Base-by-base conservation (phyloP, 2,113 vertebrate genomes). In the Calypte anna region DNA sequence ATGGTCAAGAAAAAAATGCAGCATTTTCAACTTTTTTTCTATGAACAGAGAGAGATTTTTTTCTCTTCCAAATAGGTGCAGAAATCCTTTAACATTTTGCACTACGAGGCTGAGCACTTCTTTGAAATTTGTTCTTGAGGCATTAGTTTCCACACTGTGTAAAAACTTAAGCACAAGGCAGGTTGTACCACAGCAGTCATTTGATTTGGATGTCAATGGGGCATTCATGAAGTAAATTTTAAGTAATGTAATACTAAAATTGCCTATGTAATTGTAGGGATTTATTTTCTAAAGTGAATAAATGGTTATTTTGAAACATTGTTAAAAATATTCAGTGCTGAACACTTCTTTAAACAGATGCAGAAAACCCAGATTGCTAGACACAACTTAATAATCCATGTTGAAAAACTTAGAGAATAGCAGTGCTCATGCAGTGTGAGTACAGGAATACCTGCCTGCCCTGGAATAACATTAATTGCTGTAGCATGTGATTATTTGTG, bases 171-270 rank as follows among this genome's bases (percentile, higher is more conserved):
- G 79, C 30, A 36, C 30, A 58, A 48, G 1, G 1, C 1, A 25
- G 75, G 31, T 24, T 66, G 14, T 50, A 68, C 40, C 12, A 3
- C 0, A 0, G 31, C 57, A 63, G 33, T 46, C 11, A 27, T 31
- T 80, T 64, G 0, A 1, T 81, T 23, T 6, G 25, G n/a, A 50
- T 14, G 9, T 20, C 57, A 58, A 31, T 6, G 20, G 70, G 48
- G 43, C 30, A 67, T 77, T 2, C 6, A 12, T 19, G 5, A 51
- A 78, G 22, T 33, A 40, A 23, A 15, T 62, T 43, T 77, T 31
- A 36, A 54, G 21, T 50, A 74, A 40, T 38, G 19, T 2, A 1
- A 40, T 30, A 83, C 69, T 20, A 2, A 64, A 77, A 46, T 55
- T 54, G 33, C 27, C 24, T 40, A 3, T 40, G 31, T 33, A 14